Conservation (phyloP, 2,888 invertebrate species). For the Lissocephala sabroskyi region DNA sequence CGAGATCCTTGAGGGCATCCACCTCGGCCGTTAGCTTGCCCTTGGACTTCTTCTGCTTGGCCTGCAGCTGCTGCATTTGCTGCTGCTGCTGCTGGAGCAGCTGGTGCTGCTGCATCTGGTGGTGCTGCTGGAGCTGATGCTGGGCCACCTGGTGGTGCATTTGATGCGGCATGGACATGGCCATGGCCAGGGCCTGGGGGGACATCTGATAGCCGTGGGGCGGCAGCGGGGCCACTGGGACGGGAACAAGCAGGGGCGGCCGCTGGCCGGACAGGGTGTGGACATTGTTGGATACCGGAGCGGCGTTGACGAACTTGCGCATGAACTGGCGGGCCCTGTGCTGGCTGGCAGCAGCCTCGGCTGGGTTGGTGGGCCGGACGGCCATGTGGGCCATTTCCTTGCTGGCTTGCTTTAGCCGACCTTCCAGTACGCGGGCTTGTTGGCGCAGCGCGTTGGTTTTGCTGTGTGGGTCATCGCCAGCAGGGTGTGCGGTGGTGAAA, state of each 20-base stretch:
- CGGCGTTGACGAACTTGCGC: not conserved
- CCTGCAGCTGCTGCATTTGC: not conserved
- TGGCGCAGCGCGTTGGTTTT: too few relatives aligned
- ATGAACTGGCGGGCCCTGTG: not conserved
- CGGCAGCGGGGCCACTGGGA: slow-evolving; percentile 3
- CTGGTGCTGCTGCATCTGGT: too few relatives aligned
- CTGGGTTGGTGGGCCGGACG: not conserved
- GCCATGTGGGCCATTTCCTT: too few relatives aligned
- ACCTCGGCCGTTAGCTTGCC: slow-evolving; percentile 33
- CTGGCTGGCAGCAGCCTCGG: not conserved
- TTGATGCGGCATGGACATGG: slow-evolving; percentile 7
- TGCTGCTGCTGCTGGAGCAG: too few relatives aligned
- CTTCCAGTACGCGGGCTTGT: too few relatives aligned
- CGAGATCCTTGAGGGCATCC: slow-evolving; percentile 39
- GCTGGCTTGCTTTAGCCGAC: too few relatives aligned
- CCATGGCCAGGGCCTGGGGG: slow-evolving; percentile 9
- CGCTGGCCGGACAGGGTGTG: not conserved
- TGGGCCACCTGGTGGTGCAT: too few relatives aligned
- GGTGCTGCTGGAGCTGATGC: too few relatives aligned
- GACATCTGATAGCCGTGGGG: not conserved
- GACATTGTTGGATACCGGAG: not conserved
- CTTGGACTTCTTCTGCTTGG: slow-evolving; percentile 17
- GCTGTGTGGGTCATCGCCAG: too few relatives aligned
- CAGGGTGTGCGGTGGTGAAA: too few relatives aligned
- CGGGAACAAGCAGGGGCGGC: not conserved